These are phyloP conservation scores for Chaenogobius annularis DNA, from an alignment of 2,113 vertebrate genomes.

Conservation along the genomic window DNA sequence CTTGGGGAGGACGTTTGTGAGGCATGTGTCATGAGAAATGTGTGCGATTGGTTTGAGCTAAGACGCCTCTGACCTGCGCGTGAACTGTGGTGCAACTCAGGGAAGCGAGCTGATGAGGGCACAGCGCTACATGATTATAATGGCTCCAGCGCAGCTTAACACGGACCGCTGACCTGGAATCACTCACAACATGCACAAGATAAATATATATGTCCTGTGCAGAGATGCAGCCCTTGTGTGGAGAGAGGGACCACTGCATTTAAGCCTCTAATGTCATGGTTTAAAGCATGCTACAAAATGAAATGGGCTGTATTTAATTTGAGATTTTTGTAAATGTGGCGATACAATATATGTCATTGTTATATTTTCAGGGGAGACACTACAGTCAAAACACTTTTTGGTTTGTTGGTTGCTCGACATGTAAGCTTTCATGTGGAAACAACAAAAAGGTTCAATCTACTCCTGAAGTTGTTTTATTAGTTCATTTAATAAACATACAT, in stretches of 20 bases:
- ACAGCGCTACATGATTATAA: conserved; percentile 47
- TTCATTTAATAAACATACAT: too few relatives aligned
- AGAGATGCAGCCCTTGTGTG: not conserved
- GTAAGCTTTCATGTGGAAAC: too few relatives aligned
- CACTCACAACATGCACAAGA: conserved; percentile 11
- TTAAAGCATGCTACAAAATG: too few relatives aligned
- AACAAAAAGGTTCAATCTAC: too few relatives aligned
- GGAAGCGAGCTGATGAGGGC: conserved; percentile 45
- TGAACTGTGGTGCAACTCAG: conserved; percentile 73
- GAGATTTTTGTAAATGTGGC: too few relatives aligned
- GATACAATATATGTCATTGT: too few relatives aligned
- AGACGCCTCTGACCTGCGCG: conserved; percentile 80
- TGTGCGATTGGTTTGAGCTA: conserved; percentile 78
- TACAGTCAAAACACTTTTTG: too few relatives aligned
- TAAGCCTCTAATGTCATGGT: not conserved
- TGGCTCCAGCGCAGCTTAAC: conserved; percentile 58
- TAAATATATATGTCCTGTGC: conserved; percentile 6
- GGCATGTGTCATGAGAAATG: conserved; percentile 68
- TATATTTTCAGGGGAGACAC: too few relatives aligned
- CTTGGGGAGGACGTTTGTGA: conserved; percentile 11
- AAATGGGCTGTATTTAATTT: too few relatives aligned
- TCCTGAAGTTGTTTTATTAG: too few relatives aligned
- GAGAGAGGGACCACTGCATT: not conserved
- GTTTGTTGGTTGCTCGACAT: too few relatives aligned
- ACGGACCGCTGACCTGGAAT: conserved; percentile 11